phyloP scores from a whole-genome alignment of 2,888 invertebrate species.

The Epirrhoe alternata region DNA sequence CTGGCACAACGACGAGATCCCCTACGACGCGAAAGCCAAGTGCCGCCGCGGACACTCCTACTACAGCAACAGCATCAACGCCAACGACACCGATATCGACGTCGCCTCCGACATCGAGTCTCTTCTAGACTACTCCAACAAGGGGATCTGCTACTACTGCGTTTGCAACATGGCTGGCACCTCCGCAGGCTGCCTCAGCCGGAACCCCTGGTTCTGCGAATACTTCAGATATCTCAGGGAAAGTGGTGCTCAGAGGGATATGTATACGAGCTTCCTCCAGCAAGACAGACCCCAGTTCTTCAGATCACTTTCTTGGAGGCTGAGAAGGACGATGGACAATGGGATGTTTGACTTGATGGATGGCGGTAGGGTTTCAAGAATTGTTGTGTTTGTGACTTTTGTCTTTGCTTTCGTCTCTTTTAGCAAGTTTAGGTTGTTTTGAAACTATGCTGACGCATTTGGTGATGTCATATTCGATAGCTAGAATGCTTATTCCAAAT shows the following conservation, averaged over 20 bases:
- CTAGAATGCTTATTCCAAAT: neutral
- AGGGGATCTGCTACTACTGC: constrained; percentile 64
- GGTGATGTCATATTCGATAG: neutral
- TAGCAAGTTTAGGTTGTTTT: neutral
- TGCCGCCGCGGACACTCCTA: constrained; percentile 67
- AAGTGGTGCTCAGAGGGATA: constrained; percentile 48
- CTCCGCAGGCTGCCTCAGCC: constrained; percentile 55
- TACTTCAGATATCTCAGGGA: constrained; percentile 58
- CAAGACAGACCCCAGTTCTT: constrained; percentile 71
- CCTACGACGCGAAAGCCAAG: constrained; percentile 60
- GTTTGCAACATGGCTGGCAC: constrained; percentile 61
- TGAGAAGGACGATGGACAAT: constrained; percentile 73
- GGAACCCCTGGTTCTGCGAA: constrained; percentile 65
- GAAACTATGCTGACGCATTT: neutral
- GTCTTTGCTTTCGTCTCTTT: constrained; percentile 29
- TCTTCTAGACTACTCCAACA: constrained; percentile 59
- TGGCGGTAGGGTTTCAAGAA: constrained; percentile 36
- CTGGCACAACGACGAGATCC: constrained; percentile 77
- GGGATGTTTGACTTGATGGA: constrained; percentile 65
- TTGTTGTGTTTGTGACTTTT: constrained; percentile 39
- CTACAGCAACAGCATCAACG: constrained; percentile 66
- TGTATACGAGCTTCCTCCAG: constrained; percentile 56
- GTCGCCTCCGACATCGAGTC: constrained; percentile 54
- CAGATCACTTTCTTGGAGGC: constrained; percentile 63
- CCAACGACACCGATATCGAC: constrained; percentile 65